These are phyloP conservation scores for Indri indri DNA, from an alignment of 2,113 vertebrate genomes.

Conservation along the genomic window DNA sequence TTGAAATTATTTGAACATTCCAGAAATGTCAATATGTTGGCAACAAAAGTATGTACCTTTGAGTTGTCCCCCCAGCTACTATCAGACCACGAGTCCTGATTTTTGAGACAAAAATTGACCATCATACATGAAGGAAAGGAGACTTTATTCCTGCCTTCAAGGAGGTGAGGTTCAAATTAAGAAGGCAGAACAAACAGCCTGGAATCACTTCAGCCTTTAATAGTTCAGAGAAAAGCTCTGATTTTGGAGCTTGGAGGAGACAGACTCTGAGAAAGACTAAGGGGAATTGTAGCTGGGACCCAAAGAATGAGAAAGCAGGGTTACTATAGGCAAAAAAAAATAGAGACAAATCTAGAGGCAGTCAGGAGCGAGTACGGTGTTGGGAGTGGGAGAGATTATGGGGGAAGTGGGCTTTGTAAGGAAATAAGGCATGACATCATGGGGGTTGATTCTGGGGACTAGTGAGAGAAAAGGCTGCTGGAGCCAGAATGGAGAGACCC, in stretches of 20 bases:
- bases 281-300: neutral
- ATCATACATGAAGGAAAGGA: neutral
- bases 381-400: neutral
- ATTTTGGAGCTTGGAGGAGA: neutral
- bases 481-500: neutral
- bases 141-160: neutral
- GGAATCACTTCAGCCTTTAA: neutral
- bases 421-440: neutral
- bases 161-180: neutral
- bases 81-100: neutral
- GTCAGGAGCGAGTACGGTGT: neutral
- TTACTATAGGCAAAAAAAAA: neutral
- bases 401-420: neutral
- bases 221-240: neutral
- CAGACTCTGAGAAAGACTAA: neutral
- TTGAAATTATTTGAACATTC: constrained; percentile 21
- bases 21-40: constrained; percentile 3
- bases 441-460: neutral
- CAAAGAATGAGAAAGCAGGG: neutral
- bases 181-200: neutral
- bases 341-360: neutral
- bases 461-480: neutral
- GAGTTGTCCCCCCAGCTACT: neutral
- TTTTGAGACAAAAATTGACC: neutral
- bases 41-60: neutral